Base-by-base conservation (phyloP, 2,113 vertebrate species). In the Sander lucioperca region DNA sequence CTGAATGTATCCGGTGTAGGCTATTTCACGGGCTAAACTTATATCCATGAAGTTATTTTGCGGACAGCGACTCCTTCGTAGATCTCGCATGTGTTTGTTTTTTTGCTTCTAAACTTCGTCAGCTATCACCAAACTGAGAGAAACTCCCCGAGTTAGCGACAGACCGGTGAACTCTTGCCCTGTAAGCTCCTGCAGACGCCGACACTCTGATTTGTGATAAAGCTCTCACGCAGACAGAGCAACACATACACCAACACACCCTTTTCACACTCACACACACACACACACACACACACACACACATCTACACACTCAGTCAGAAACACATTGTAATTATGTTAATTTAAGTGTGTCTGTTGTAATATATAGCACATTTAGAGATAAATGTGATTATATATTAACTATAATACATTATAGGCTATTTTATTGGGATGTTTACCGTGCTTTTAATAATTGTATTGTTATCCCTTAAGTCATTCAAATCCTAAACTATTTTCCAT, bases 161-260 rank as follows among this genome's bases (percentile, higher is more conserved):
- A 70, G 73, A 88, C 77, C 82, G 73, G 82, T 94, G 93, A 95
- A 95, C 94, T 94, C 89, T 93, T 91, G 93, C 90, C 91, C 94
- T 67, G 79, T 58, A n/a, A 65, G 88, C 89, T 77, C 74, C 87
- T 69, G 79, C 92, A 89, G 88, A 91, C 89, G 68, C 86, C 77
- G 88, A 91, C 91, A 75, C 86, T 77, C 70, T 90, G 90, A 91
- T 91, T 83, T 86, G 88, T 84, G 92, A 87, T 89, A 89, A 89
- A 90, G 88, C 88, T 84, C 85, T 85, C 84, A 82, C 77, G 76
- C 83, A 87, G 87, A 82, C 87, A 56, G 65, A 77, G 65, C 27
- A 27, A 21, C 70, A 23, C 74, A 45, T 57, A 67, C 76, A 65
- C 76, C 69, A 61, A 63, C 63, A 56, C 74, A 70, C 33, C 33